These are phyloP conservation scores for Drosophila pandora DNA, from an alignment of 1,140 invertebrate species.

Conservation along the genomic window DNA sequence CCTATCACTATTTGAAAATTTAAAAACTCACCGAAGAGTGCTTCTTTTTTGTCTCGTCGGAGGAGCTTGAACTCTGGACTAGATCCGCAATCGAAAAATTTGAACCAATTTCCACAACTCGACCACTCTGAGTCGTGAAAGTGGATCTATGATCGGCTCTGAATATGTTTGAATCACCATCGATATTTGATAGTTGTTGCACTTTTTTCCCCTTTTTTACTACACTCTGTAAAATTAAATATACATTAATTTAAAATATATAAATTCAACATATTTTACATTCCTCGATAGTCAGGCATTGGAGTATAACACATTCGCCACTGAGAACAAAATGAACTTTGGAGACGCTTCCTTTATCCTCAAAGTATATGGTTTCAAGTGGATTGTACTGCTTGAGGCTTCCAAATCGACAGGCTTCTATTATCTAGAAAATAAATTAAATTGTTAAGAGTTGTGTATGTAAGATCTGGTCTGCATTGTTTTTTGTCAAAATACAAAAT, in stretches of 20 bases:
- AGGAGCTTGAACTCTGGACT: background rate
- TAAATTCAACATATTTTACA: background rate
- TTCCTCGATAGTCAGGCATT: slow-evolving; percentile 69
- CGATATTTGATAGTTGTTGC: slow-evolving; percentile 5
- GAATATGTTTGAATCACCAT: background rate
- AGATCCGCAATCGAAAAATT: background rate
- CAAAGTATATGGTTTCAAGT: slow-evolving; percentile 65
- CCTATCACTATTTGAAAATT: background rate
- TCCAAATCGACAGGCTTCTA: slow-evolving; percentile 61
- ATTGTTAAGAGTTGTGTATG: background rate
- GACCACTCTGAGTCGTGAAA: background rate
- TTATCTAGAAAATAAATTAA: slow-evolving; percentile 39
- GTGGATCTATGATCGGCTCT: slow-evolving; percentile 4
- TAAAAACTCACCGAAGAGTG: background rate
- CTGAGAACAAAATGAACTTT: slow-evolving; percentile 78
- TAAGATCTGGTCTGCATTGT: no score
- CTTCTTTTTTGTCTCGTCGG: background rate
- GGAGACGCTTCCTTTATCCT: slow-evolving; percentile 63
- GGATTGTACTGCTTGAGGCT: slow-evolving; percentile 63
- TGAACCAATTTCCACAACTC: background rate
- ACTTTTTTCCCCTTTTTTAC: slow-evolving; percentile 30
- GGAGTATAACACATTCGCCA: slow-evolving; percentile 76
- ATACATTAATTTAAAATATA: background rate
- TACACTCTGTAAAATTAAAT: slow-evolving; percentile 19
- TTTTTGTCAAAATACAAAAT: background rate